Evolutionary conservation across 2,888 invertebrate species (phyloP).

Genomic region (Polia nebulosa): DNA sequence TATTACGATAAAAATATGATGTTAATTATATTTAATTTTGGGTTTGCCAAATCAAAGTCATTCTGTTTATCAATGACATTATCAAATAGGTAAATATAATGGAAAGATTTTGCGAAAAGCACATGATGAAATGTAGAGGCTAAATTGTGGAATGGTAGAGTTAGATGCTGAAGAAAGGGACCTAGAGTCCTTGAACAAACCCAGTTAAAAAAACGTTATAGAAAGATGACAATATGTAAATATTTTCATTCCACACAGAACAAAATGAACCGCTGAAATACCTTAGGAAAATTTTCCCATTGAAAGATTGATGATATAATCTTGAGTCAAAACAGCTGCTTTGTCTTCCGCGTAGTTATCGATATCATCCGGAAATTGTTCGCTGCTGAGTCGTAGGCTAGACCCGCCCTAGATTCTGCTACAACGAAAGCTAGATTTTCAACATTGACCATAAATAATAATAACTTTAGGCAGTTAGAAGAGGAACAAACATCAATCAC

Average conservation of each 20-base stretch:
- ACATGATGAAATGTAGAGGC: not conserved
- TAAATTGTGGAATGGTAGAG: not conserved
- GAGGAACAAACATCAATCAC: not conserved
- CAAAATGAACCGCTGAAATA: not conserved
- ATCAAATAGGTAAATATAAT: not conserved
- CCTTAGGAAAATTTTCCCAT: constrained; percentile 27
- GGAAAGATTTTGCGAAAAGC: not conserved
- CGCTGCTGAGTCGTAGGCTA: constrained; percentile 2
- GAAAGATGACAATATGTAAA: not conserved
- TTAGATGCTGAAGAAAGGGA: not conserved
- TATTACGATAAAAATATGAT: not conserved
- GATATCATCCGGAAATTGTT: constrained; percentile 14
- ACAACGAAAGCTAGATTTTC: constrained; percentile 6
- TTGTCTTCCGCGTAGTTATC: constrained; percentile 50
- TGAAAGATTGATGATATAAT: constrained; percentile 36
- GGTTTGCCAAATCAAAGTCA: not conserved
- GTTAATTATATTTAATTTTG: not conserved
- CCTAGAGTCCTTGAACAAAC: too few relatives aligned
- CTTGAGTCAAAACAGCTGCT: constrained; percentile 50
- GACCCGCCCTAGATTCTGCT: constrained; percentile 3
- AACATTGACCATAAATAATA: constrained; percentile 3
- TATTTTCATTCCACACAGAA: constrained; percentile 7
- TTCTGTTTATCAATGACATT: not conserved
- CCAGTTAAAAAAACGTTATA: too few relatives aligned
- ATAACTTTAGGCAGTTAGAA: not conserved